Base-by-base conservation (phyloP, 2,888 invertebrate species). In the Yponomeuta malinellus region DNA sequence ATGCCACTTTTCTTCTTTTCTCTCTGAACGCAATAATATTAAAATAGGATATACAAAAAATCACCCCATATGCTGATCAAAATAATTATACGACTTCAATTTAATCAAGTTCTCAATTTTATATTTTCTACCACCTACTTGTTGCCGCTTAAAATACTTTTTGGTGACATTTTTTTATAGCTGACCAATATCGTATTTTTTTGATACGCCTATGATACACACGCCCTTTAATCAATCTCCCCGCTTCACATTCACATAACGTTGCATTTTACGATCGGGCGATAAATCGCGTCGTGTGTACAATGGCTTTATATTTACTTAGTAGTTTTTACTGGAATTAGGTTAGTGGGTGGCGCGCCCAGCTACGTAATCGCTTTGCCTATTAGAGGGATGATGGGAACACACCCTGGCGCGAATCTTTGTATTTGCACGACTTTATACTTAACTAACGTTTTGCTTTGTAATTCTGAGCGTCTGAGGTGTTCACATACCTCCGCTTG, bases 261-360 rank as follows among this genome's bases (percentile, higher is more conserved):
- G 76, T 79, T 83, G 83, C 82, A 84, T 81, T 87, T 88, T 85
- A 88, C 83, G 84, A 83, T 81, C 80, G 77, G 78, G 82, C 80
- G 79, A 87, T 88, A 87, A 88, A 89, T 88, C 87, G 83, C 70
- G 76, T 75, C 77, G 76, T 79, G 81, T 81, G 80, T 80, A 82
- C 81, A 81, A 81, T 83, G 12, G 52, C 52, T 59, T 59, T 84
- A 79, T 88, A 86, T 87, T 87, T 88, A 86, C 83, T 80, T 77
- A 82, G 83, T 83, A 87, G 83, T 88, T 59, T 88, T 84, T 37
- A 67, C 67, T 67, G 63, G 86, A 90, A 90, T 88, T 89, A 85
- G 88, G 87, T 89, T 88, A 89, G 84, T 82, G 81, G 81, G 75
- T 29, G 84, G 83, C 83, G 81, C 84, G 81, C 81, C 84, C 81